A percentile compares a stretch with the other conserved stretches of the same genome.
Evolutionary conservation across 2,888 invertebrate species (phyloP).

Genomic region (Chaetoderma sp.): DNA sequence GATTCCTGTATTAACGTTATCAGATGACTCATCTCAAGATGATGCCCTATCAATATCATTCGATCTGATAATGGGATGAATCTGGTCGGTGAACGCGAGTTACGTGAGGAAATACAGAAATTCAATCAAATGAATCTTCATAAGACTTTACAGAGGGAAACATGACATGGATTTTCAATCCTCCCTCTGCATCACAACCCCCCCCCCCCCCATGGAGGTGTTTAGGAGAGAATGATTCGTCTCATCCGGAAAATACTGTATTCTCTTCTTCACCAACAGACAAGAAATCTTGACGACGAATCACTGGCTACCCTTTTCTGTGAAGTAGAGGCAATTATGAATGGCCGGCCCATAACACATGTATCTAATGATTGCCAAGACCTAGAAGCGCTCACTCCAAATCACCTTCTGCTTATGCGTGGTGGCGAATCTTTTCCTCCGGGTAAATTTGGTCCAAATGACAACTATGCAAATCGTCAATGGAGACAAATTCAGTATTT

Average conservation of each 20-base stretch:
- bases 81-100: conserved; percentile 29
- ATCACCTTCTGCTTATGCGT: conserved; percentile 25
- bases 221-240: conserved; percentile 37
- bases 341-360: conserved; percentile 28
- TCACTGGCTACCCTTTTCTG: conserved; percentile 31
- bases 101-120: conserved; percentile 22
- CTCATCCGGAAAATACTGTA: conserved; percentile 22
- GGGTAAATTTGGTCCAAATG: conserved; percentile 25
- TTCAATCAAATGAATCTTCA: conserved; percentile 25
- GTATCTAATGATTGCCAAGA: conserved; percentile 20
- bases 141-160: conserved; percentile 15
- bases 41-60: conserved; percentile 11
- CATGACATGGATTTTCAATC: conserved; percentile 35
- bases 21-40: conserved; percentile 20
- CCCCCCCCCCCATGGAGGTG: conserved; percentile 32
- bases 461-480: conserved; percentile 24
- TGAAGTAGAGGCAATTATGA: conserved; percentile 32
- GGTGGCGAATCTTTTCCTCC: conserved; percentile 16
- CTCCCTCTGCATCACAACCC: no score
- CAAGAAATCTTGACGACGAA: conserved; percentile 27
- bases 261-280: conserved; percentile 21
- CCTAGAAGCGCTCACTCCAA: conserved; percentile 29
- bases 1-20: conserved; percentile 25
- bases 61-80: conserved; percentile 31
- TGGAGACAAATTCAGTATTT: conserved; percentile 39